phyloP scores from a whole-genome alignment of 2,888 invertebrate genomes.

The Lithophane leautieri region DNA sequence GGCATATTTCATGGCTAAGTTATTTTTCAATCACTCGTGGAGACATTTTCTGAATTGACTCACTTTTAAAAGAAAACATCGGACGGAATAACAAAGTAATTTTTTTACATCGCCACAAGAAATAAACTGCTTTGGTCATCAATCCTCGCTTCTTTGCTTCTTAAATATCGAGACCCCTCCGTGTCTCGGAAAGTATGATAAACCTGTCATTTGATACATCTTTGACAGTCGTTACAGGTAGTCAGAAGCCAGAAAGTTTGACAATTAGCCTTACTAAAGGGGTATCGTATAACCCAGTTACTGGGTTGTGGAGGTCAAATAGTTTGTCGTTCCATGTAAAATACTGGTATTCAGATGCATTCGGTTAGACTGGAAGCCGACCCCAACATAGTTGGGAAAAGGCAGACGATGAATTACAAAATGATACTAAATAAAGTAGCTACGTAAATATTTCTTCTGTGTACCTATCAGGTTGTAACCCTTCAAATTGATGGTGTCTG shows the following conservation, averaged over 20 bases:
- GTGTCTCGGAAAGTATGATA: not conserved
- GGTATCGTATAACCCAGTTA: not conserved
- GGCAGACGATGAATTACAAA: not conserved
- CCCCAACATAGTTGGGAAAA: not conserved
- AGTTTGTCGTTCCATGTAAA: not conserved
- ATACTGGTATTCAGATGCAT: not conserved
- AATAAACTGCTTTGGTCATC: not conserved
- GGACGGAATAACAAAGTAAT: not conserved
- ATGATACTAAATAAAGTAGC: not conserved
- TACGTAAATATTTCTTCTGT: not conserved
- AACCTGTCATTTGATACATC: not conserved
- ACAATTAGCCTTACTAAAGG: not conserved
- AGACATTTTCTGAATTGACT: not conserved
- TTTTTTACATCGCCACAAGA: not conserved
- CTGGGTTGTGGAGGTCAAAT: not conserved
- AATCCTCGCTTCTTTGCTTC: no score
- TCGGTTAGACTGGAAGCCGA: not conserved
- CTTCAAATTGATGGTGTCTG: not conserved
- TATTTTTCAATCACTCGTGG: not conserved
- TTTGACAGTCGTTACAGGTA: not conserved
- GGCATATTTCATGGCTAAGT: no score
- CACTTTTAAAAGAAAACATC: not conserved
- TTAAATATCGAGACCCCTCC: not conserved
- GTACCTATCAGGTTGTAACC: no score
- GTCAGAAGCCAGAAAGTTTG: not conserved